Evolutionary conservation across 37 sponge, comb jelly and placozoan species (phyloP).

Genomic region (Chondrosia reniformis): DNA sequence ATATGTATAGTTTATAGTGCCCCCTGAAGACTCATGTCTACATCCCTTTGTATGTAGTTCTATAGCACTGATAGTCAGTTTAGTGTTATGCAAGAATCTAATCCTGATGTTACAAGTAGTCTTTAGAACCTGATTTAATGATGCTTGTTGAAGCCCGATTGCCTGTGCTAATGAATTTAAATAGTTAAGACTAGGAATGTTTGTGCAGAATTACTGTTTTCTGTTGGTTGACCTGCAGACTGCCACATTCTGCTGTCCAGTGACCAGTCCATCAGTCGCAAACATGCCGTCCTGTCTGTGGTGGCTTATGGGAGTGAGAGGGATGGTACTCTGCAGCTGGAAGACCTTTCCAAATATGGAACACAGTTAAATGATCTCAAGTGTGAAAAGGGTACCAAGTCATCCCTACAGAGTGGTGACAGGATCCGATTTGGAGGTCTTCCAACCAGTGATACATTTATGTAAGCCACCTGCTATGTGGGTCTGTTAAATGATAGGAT

Average conservation of each 20-base stretch:
- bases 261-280: constrained; percentile 19
- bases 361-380: constrained; percentile 11
- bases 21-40: no score
- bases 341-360: constrained; percentile 13
- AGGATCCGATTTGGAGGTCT: not conserved
- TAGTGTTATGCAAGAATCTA: no score
- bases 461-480: no score
- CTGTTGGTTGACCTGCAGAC: not conserved
- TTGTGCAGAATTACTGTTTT: not conserved
- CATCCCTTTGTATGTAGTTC: no score
- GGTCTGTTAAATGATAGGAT: no score
- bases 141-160: no score
- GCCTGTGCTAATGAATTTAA: no score
- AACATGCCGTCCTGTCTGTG: constrained; percentile 8
- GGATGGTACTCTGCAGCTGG: not conserved
- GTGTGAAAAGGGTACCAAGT: not conserved
- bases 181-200: no score
- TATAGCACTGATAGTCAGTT: no score
- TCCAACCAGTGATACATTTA: not conserved
- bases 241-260: constrained; percentile 5
- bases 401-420: not conserved
- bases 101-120: no score
- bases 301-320: no score
- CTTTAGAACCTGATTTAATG: no score
- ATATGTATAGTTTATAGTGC: not conserved